Evolutionary conservation across 2,888 invertebrate species (phyloP).

Genomic region (Trachelus tabidus): DNA sequence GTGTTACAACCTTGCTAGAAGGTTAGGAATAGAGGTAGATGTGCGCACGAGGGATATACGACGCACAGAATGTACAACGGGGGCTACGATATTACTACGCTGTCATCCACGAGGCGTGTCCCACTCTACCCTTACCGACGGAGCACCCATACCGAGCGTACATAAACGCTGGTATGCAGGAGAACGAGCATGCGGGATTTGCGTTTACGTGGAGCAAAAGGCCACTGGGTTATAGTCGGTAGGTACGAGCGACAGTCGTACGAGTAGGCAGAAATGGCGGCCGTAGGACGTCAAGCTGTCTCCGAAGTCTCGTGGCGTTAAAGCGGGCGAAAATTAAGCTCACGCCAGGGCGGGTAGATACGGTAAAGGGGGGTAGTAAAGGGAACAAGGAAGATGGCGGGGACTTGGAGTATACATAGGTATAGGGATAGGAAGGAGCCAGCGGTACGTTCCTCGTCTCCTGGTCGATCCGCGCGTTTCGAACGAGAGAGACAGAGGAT

Average conservation of each 20-base stretch:
- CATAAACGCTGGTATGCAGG: slow-evolving; percentile 18
- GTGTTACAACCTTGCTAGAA: background rate
- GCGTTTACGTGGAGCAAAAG: background rate
- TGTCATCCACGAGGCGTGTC: background rate
- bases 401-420: background rate
- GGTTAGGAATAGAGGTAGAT: background rate
- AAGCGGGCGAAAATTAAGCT: background rate
- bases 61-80: background rate
- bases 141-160: background rate
- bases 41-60: background rate
- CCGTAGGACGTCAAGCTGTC: background rate
- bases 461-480: background rate
- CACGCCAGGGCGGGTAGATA: background rate
- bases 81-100: slow-evolving; percentile 16
- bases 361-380: background rate
- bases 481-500: slow-evolving; percentile 5
- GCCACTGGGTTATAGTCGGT: background rate
- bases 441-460: background rate
- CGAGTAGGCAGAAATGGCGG: background rate
- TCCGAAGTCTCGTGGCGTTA: background rate
- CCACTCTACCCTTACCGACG: background rate
- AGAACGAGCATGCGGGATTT: background rate
- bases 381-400: background rate
- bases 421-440: background rate
- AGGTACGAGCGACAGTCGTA: background rate